Evolutionary conservation across 2,797 vertebrate species (phyloP).

Genomic region (Huso huso): DNA sequence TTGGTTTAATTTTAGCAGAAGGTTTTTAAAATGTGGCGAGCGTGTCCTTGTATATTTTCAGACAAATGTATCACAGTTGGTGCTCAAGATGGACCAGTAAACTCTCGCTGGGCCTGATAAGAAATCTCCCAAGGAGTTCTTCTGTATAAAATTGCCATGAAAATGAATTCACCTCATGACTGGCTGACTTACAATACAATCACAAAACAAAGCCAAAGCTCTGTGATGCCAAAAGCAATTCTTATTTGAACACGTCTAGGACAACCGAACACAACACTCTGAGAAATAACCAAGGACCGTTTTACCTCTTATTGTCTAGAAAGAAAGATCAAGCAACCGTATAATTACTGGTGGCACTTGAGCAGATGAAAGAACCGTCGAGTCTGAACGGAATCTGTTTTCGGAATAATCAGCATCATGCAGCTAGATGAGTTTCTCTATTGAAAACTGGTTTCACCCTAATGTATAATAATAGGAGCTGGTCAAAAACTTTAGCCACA

Average conservation of each 20-base stretch:
- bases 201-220: constrained; percentile 6
- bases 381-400: neutral
- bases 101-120: too few relatives aligned
- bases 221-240: constrained; percentile 8
- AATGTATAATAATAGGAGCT: too few relatives aligned
- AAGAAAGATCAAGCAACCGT: neutral
- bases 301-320: constrained; percentile 3
- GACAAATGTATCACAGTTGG: neutral
- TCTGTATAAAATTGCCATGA: constrained; percentile 4
- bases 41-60: too few relatives aligned
- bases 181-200: constrained; percentile 1
- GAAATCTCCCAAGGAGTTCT: neutral
- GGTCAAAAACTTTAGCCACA: too few relatives aligned
- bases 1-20: too few relatives aligned
- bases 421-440: too few relatives aligned
- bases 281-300: neutral
- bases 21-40: too few relatives aligned
- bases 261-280: neutral
- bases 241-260: neutral
- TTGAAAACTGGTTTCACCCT: too few relatives aligned
- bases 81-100: neutral
- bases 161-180: constrained; percentile 14
- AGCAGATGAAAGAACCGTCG: constrained; percentile 1
- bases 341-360: neutral
- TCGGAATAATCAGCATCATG: neutral